Evolutionary conservation across 2,888 invertebrate species (phyloP).

Genomic region (Anagyrus pseudococci): DNA sequence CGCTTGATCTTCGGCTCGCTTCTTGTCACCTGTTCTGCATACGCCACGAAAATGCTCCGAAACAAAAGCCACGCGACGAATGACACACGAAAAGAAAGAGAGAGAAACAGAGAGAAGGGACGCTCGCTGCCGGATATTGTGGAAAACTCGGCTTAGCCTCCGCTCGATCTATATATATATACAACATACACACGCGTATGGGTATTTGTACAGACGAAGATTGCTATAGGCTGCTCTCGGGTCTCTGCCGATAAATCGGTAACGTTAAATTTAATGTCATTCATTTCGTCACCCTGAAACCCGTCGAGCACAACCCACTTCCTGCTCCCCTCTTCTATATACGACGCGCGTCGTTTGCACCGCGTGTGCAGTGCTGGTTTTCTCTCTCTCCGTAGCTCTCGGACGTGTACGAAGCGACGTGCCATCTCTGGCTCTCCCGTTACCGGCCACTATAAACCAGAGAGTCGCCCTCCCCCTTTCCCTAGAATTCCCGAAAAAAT

Average conservation of each 20-base stretch:
- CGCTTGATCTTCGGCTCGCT: background rate
- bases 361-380: background rate
- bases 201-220: background rate
- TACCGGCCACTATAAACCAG: too few species aligned
- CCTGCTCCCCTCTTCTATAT: too few species aligned
- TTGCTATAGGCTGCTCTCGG: too few species aligned
- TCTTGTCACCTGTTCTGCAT: background rate
- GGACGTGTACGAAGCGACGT: background rate
- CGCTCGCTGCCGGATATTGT: background rate
- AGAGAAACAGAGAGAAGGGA: background rate
- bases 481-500: too few species aligned
- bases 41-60: too few species aligned
- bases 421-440: background rate
- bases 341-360: background rate
- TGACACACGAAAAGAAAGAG: background rate
- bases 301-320: too few species aligned
- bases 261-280: slow-evolving; percentile 56
- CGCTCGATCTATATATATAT: background rate
- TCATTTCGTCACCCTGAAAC: slow-evolving; percentile 44
- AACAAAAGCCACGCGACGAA: too few species aligned
- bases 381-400: too few species aligned
- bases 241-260: slow-evolving; percentile 51
- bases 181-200: background rate
- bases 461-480: background rate
- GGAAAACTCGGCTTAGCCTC: background rate